These are phyloP conservation scores for Tadarida brasiliensis DNA, from an alignment of 2,797 vertebrate genomes.

Conservation along the genomic window DNA sequence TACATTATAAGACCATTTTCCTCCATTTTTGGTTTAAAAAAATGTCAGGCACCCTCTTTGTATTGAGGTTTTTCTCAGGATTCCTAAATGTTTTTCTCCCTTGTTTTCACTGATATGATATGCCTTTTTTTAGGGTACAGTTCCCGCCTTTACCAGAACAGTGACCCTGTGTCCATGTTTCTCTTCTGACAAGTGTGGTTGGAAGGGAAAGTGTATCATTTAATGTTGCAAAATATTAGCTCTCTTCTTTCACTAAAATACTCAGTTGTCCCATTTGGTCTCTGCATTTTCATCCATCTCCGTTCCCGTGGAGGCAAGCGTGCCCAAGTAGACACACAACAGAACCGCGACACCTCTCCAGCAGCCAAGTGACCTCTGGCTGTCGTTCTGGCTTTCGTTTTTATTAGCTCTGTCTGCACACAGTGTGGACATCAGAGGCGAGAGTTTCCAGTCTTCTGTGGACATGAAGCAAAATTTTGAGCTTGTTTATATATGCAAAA, in stretches of 20 bases:
- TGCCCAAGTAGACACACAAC: background rate
- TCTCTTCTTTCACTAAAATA: background rate
- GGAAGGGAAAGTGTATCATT: background rate
- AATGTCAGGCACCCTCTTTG: background rate
- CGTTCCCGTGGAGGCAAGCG: background rate
- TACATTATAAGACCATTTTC: background rate
- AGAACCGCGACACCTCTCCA: accelerated
- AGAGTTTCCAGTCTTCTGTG: background rate
- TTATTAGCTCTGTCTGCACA: background rate
- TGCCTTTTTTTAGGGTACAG: background rate
- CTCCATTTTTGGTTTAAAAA: background rate
- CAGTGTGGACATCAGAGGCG: background rate
- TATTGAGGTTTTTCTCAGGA: background rate
- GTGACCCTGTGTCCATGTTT: background rate
- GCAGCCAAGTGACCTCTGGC: background rate
- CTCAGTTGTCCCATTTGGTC: background rate
- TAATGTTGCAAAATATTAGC: background rate
- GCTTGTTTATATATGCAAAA: background rate
- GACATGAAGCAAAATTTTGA: background rate
- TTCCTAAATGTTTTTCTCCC: background rate
- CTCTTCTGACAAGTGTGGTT: background rate
- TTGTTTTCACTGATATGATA: background rate
- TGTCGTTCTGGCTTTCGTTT: background rate
- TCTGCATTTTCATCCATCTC: background rate
- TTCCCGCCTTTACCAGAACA: background rate